Conservation (phyloP, 2,797 vertebrate genomes). For the Potorous gilbertii region DNA sequence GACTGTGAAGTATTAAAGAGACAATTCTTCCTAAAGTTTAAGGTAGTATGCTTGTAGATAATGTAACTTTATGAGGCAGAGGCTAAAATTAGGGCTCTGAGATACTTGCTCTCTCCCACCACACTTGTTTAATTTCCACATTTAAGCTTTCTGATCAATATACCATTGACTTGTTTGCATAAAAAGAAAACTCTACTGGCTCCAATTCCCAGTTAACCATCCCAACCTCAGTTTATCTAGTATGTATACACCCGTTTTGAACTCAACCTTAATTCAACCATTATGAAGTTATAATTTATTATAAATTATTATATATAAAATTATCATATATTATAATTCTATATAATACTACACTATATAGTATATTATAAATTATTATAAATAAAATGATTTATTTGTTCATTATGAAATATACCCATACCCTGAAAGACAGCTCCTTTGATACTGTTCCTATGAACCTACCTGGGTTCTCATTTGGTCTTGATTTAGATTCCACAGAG, state of each 20-base stretch:
- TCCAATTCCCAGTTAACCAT: slow-evolving; percentile 43
- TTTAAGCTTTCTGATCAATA: not conserved
- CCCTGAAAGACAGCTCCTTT: not conserved
- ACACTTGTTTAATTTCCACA: not conserved
- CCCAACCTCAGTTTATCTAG: slow-evolving; percentile 18
- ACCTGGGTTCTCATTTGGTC: slow-evolving; percentile 52
- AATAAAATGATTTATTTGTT: not conserved
- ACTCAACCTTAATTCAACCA: too few relatives aligned
- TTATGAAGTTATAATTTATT: too few relatives aligned
- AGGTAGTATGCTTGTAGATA: not conserved
- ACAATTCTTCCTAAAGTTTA: not conserved
- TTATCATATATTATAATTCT: too few relatives aligned
- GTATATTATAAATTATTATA: too few relatives aligned
- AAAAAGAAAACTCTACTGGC: not conserved
- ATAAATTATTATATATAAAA: too few relatives aligned
- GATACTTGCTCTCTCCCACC: not conserved
- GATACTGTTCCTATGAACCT: slow-evolving; percentile 1
- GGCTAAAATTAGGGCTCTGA: not conserved
- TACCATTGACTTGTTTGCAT: not conserved
- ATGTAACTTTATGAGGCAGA: not conserved
- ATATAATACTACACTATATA: too few relatives aligned
- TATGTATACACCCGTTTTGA: too few relatives aligned
- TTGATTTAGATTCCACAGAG: slow-evolving; percentile 45
- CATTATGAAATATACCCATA: slow-evolving; percentile 7
- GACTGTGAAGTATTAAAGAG: not conserved